Base-by-base conservation (phyloP, 2,888 invertebrate genomes). In the Drosophila niveifrons region DNA sequence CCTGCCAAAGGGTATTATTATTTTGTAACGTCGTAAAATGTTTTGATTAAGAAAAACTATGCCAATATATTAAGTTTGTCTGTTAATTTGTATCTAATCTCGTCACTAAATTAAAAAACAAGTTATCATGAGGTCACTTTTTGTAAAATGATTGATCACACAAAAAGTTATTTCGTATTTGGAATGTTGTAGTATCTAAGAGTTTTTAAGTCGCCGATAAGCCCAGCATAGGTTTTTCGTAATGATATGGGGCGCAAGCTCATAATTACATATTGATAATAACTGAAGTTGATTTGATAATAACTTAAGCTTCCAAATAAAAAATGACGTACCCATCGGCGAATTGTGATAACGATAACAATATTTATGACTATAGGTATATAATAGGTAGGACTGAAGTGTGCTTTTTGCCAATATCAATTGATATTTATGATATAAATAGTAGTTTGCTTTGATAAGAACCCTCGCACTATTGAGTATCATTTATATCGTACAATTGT, bases 241-340 rank as follows among this genome's bases (percentile, higher is more conserved):
- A 57, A 34, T 70, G n/a, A 18, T 10, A 10, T 4, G 23, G 6
- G 6, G 23, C 7, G 18, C 10, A 10, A n/a, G n/a, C 36, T 36
- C 36, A 36, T 36, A 36, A 36, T 36, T 36, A 51, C 41, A 17
- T 31, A 18, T 8, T 13, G 34, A 13, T 52, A 48, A 31, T 18
- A 28, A n/a, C 41, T 29, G 7, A 65, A 50, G 44, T 51, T 4
- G n/a, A 39, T 34, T 47, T 48, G 29, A 2, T n/a, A 23, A 17
- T 51, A 47, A 15, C 36, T 29, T n/a, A 51, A 17, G 29, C 13
- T 18, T 46, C 11, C 55, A 51, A 51, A 51, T 28, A 44, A 41
- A 64, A 39, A 39, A 28, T 53, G 11, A 61, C 50, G 39, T 56
- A 29, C 46, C 34, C 11, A 29, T 39, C 28, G 8, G 44, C 11